Evolutionary conservation across 2,797 vertebrate genomes (phyloP).

Genomic region (Cryptoprocta ferox): DNA sequence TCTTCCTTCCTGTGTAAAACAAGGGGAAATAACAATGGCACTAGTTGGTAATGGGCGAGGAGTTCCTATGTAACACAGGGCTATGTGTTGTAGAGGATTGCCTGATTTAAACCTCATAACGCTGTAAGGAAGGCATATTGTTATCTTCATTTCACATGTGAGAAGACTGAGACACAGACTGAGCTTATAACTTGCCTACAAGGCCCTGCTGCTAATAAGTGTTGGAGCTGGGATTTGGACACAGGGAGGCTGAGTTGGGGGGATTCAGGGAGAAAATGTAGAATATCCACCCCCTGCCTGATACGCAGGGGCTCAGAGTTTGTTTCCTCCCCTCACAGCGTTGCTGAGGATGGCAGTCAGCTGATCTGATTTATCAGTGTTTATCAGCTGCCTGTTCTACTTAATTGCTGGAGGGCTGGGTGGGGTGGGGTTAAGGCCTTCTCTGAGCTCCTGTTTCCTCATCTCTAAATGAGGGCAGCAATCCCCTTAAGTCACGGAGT

Average conservation of each 20-base stretch:
- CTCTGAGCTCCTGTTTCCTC: not conserved
- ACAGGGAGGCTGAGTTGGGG: not conserved
- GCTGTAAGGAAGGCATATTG: not conserved
- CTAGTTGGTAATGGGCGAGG: too few species aligned
- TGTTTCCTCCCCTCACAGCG: not conserved
- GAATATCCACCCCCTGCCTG: not conserved
- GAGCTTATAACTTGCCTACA: not conserved
- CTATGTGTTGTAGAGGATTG: not conserved
- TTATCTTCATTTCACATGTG: not conserved
- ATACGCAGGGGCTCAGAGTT: not conserved
- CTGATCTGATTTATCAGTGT: not conserved
- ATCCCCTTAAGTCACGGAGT: not conserved
- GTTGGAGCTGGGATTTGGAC: not conserved
- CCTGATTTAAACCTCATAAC: not conserved
- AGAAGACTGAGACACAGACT: not conserved
- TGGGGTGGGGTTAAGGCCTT: not conserved
- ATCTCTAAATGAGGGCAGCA: not conserved
- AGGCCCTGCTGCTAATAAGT: not conserved
- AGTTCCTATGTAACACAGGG: not conserved
- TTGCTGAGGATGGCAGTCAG: not conserved
- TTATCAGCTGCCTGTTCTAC: not conserved
- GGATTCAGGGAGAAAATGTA: not conserved
- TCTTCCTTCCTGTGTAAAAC: not conserved
- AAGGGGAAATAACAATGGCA: not conserved
- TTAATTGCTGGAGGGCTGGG: not conserved